Percentiles rank a stretch among this genome's conserved stretches.
Evolutionary conservation across 2,888 invertebrate genomes (phyloP).

Genomic region (Scotopteryx bipunctaria): DNA sequence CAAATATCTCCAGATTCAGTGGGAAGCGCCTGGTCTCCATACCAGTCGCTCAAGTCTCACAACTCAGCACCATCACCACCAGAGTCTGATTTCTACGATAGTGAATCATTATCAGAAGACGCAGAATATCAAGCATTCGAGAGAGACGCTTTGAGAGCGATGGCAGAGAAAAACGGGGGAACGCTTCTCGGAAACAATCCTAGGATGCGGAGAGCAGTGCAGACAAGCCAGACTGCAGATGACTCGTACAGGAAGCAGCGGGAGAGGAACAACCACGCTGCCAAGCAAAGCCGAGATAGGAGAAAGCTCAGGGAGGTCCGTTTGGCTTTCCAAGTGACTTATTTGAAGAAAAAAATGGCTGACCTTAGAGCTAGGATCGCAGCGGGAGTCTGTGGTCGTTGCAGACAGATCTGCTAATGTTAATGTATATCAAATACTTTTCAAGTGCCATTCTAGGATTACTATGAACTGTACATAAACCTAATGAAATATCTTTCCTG

Average conservation of each 20-base stretch:
- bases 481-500: neutral
- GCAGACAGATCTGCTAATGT: slow-evolving; percentile 47
- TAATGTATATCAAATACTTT: slow-evolving; percentile 26
- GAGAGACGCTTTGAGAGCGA: slow-evolving; percentile 86
- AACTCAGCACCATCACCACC: slow-evolving; percentile 68
- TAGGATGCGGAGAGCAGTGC: slow-evolving; percentile 86
- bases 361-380: slow-evolving; percentile 88
- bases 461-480: slow-evolving; percentile 9
- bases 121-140: slow-evolving; percentile 88
- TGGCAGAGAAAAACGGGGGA: slow-evolving; percentile 85
- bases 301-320: slow-evolving; percentile 95
- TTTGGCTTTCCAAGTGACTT: slow-evolving; percentile 93
- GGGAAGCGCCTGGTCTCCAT: slow-evolving; percentile 47
- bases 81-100: slow-evolving; percentile 60
- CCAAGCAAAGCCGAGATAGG: slow-evolving; percentile 95
- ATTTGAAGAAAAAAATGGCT: slow-evolving; percentile 94
- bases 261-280: slow-evolving; percentile 96
- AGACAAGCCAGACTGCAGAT: slow-evolving; percentile 67
- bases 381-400: slow-evolving; percentile 60
- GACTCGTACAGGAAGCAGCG: slow-evolving; percentile 95
- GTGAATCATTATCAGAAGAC: slow-evolving; percentile 71
- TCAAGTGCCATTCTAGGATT: slow-evolving; percentile 35
- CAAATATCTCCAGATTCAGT: slow-evolving; percentile 56
- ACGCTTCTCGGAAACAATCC: slow-evolving; percentile 84
- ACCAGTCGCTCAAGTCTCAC: slow-evolving; percentile 33